Evolutionary conservation across 2,113 vertebrate species (phyloP), one percentile per base, ranked within the genome.

Genomic region (Channa argus): DNA sequence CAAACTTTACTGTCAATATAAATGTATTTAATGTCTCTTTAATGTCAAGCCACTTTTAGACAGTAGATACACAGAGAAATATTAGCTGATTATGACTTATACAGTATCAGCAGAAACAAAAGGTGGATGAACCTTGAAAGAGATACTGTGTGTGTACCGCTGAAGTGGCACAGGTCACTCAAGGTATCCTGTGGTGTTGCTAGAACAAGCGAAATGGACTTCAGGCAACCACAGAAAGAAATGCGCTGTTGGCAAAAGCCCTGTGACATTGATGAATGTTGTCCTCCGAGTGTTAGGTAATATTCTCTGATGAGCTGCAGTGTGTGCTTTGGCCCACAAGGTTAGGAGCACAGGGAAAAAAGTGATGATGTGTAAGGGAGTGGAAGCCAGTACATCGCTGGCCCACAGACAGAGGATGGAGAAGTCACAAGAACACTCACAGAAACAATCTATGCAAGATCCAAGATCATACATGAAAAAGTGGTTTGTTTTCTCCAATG

Each of bases 221-320:
- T 55, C 11, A 41, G 80, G 83, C 70, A 56, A 74, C 63, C 71
- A 44, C 33, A 56, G 71, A 85, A 83, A 87, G 80, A 91, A 93
- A 87, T 85, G 92, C 92, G 91, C 87, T 56, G 84, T n/a, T 60
- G 86, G 90, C 91, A 92, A 88, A 92, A 91, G 70, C 62, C 24
- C 47, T 0, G 10, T 89, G 91, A 93, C 91, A 69, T 90, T 94
- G 93, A 93, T 92, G 88, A 93, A 94, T 94, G 89, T 72, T 87
- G 89, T 90, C 89, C 91, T 91, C 84, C 43, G 84, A 88, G 83
- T 85, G 90, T 86, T 89, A 84, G 88, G 86, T 92, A 90, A 91
- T 90, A 91, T 83, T 86, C 87, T 87, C 86, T 80, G 87, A 90
- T 93, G 91, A 91, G 88, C 84, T 80, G 74, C 82, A 67, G 79